A percentile compares a stretch with the other conserved stretches of the same genome.
These are phyloP conservation scores for Aspidoscelis tigris DNA, from an alignment of 2,113 vertebrate species.

Conservation along the genomic window DNA sequence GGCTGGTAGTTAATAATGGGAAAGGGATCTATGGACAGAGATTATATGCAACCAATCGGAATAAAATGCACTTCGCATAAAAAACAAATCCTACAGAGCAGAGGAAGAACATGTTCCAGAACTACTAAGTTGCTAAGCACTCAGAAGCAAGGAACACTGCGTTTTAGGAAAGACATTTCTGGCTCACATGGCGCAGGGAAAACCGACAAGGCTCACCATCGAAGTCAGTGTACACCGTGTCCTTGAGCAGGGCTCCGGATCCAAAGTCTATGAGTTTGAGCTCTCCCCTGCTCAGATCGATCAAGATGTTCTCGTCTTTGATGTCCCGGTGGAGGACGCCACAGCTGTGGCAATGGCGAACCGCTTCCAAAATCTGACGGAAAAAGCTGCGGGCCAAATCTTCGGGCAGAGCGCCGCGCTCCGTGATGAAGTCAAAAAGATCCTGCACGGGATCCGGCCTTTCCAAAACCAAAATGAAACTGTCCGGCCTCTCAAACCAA, in stretches of 20 bases:
- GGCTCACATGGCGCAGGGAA: not conserved
- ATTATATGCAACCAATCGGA: not conserved
- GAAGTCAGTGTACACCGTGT: conserved; percentile 93
- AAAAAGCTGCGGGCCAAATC: conserved; percentile 89
- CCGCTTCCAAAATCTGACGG: conserved; percentile 90
- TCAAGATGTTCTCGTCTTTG: conserved; percentile 93
- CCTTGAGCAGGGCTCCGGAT: conserved; percentile 91
- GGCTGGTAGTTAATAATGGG: not conserved
- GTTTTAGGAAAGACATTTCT: conserved; percentile 4
- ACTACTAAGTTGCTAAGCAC: not conserved
- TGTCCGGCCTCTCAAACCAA: conserved; percentile 91
- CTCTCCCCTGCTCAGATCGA: conserved; percentile 86
- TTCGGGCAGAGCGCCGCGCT: conserved; percentile 85
- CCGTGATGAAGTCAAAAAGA: conserved; percentile 93
- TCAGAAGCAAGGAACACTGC: conserved; percentile 14
- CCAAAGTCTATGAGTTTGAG: conserved; percentile 97
- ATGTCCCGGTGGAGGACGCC: conserved; percentile 93
- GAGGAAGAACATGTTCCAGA: not conserved
- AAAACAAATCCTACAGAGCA: not conserved
- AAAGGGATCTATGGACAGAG: not conserved
- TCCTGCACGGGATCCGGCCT: conserved; percentile 88
- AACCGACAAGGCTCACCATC: conserved; percentile 83
- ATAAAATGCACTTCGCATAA: conserved; percentile 7
- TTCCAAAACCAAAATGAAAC: conserved; percentile 92
- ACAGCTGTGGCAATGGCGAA: conserved; percentile 88